A percentile compares a stretch with the other conserved stretches of the same genome.
phyloP scores from a whole-genome alignment of 2,888 invertebrate species.

The Pocota personata region DNA sequence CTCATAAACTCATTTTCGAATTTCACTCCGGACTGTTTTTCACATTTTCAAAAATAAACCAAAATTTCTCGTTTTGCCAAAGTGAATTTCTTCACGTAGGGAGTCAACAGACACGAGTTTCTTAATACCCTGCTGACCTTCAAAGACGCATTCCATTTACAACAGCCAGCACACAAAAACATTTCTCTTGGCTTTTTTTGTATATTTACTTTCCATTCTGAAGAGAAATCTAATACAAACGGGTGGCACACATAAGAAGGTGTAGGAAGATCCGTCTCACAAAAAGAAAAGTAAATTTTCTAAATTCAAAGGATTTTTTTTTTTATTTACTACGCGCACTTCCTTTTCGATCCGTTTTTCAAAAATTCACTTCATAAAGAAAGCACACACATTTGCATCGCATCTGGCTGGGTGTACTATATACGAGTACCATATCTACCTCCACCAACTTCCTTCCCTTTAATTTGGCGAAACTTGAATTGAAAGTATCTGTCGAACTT shows the following conservation, averaged over 20 bases:
- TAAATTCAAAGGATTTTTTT: constrained; percentile 48
- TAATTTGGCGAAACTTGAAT: not conserved
- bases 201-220: constrained; percentile 13
- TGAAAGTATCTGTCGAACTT: not conserved
- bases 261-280: not conserved
- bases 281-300: constrained; percentile 11
- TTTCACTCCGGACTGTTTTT: not conserved
- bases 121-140: constrained; percentile 29
- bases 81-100: not conserved
- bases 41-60: constrained; percentile 12
- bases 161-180: not conserved
- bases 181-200: not conserved
- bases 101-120: constrained; percentile 11
- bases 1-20: not conserved
- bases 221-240: not conserved
- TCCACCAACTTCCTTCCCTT: not conserved
- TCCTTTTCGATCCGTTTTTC: constrained; percentile 40
- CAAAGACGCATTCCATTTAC: constrained; percentile 17
- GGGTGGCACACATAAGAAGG: not conserved
- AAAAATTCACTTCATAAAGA: not conserved
- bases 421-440: too few species aligned
- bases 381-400: constrained; percentile 4
- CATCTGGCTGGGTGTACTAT: not conserved
- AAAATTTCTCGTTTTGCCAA: constrained; percentile 1
- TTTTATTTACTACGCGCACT: constrained; percentile 23